Percentiles rank a stretch among this genome's conserved stretches.
Evolutionary conservation across 2,888 invertebrate species (phyloP).

Genomic region (Cetonia aurata): DNA sequence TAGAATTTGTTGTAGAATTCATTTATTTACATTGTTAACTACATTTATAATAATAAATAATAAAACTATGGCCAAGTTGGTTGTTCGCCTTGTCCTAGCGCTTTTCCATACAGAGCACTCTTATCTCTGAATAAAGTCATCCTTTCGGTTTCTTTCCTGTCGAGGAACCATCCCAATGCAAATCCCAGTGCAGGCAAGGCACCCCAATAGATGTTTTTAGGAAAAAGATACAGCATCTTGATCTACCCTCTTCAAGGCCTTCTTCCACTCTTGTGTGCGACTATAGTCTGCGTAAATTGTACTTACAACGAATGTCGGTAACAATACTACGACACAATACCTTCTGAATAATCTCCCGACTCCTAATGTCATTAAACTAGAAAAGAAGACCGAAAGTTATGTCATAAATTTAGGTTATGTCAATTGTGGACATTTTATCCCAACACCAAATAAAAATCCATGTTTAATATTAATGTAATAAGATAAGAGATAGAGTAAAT

Average conservation of each 20-base stretch:
- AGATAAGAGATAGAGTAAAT: background rate
- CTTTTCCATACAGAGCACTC: slow-evolving; percentile 81
- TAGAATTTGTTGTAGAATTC: slow-evolving; percentile 46
- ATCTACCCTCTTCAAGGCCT: slow-evolving; percentile 54
- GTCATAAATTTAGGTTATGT: slow-evolving; percentile 45
- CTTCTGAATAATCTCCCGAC: slow-evolving; percentile 68
- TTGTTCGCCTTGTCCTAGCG: slow-evolving; percentile 73
- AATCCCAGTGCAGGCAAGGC: slow-evolving; percentile 72
- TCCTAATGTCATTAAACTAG: slow-evolving; percentile 70
- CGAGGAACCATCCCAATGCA: slow-evolving; percentile 74
- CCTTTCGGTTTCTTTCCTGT: slow-evolving; percentile 78
- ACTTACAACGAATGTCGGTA: slow-evolving; percentile 73
- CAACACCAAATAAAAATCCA: background rate
- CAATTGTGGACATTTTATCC: background rate
- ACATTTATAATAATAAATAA: slow-evolving; percentile 24
- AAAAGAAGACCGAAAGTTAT: slow-evolving; percentile 48
- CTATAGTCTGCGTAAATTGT: slow-evolving; percentile 80
- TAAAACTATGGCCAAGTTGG: slow-evolving; percentile 78
- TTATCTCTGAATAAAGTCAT: slow-evolving; percentile 83
- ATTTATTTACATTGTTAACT: slow-evolving; percentile 30
- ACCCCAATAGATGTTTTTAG: slow-evolving; percentile 67
- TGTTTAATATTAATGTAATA: background rate
- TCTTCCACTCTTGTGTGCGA: slow-evolving; percentile 81
- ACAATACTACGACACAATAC: slow-evolving; percentile 77
- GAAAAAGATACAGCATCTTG: slow-evolving; percentile 71